Base-by-base conservation (phyloP, 1,140 invertebrate genomes). In the Idris sp. region DNA sequence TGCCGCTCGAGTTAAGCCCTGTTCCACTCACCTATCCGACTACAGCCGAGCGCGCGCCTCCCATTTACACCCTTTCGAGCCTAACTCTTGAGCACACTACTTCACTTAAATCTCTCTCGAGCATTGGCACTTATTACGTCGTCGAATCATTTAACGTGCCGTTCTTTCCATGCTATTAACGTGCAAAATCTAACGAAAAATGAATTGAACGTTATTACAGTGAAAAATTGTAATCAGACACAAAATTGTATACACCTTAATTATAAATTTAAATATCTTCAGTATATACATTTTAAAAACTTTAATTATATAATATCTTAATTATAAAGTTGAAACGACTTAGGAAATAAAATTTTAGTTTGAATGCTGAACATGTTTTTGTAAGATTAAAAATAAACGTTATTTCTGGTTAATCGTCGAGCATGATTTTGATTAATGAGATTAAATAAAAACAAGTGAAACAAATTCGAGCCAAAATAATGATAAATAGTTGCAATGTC, bases 41-140 rank as follows among this genome's bases (percentile, higher is more conserved):
- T 36, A 53, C 35, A 59, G 28, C 3, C 13, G 35, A 43, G 46
- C 56, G 54, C 43, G 54, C 61, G 62, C 56, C 33, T 69, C 64
- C 64, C 73, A 75, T 64, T 74, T 62, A 62, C 71, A 74, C 62
- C 71, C 62, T 75, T 68, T 61, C 43, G 41, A 62, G 58, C 62
- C 61, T 68, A 62, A 74, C 53, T 69, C 58, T 46, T 28, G 22
- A 62, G 36, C 36, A 68, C 48, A 38, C 62, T 41, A 58, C 58
- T 62, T 53, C 49, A 64, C 56, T 64, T 40, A 14, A 64, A 62
- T n/a, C 35, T 59, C 51, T 43, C 62, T 51, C 49, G 41, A 74
- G 56, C 41, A 25, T 56, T 25, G n/a, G 38, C 51, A 49, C 53
- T 75, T 68, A 74, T 62, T 67, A 67, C 53, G 49, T 56, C 49